phyloP scores from a whole-genome alignment of 2,888 invertebrate genomes.

The Thymelicus lineola region DNA sequence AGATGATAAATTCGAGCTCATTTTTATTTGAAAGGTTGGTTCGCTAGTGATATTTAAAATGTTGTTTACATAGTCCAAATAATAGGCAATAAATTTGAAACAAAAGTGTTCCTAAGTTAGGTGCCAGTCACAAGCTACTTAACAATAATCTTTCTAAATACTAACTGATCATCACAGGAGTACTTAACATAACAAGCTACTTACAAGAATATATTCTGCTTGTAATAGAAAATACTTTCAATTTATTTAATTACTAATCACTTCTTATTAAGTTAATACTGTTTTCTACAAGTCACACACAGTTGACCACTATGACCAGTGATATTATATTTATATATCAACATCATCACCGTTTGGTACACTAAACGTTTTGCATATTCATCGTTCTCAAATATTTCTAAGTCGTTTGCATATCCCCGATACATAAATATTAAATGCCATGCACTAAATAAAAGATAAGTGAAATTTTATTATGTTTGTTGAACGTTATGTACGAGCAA shows the following conservation, averaged over 20 bases:
- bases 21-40: too few relatives aligned
- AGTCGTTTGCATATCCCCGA: background rate
- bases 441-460: background rate
- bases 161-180: too few relatives aligned
- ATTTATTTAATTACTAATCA: background rate
- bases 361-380: slow-evolving; percentile 5
- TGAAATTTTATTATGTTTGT: too few relatives aligned
- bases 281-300: background rate
- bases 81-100: too few relatives aligned
- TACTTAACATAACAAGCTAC: background rate
- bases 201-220: background rate
- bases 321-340: background rate
- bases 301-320: background rate
- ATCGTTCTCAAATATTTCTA: background rate
- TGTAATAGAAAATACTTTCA: background rate
- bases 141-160: too few relatives aligned
- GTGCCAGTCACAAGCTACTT: too few relatives aligned
- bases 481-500: too few relatives aligned
- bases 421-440: background rate
- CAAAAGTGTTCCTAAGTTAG: too few relatives aligned
- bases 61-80: too few relatives aligned
- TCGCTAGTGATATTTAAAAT: too few relatives aligned
- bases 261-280: background rate
- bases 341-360: background rate
- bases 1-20: too few relatives aligned